phyloP scores from a whole-genome alignment of 92 coral and sea anemone genomes.

The Zoanthus solanderi region DNA sequence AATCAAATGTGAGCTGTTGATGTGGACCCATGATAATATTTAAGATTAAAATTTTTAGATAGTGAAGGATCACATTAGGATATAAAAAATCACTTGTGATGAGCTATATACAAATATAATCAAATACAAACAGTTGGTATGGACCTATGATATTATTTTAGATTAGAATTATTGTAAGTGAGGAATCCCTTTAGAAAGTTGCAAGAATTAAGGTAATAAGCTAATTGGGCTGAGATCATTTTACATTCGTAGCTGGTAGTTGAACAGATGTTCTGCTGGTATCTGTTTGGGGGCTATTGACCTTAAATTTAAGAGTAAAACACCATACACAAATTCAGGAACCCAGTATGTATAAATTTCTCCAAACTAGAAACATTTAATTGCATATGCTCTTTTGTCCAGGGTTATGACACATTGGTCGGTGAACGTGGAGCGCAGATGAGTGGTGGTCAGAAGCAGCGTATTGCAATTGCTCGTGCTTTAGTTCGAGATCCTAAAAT shows the following conservation, averaged over 20 bases:
- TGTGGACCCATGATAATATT: too few species aligned
- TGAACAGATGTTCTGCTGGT: neutral
- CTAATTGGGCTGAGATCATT: neutral
- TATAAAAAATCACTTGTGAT: too few species aligned
- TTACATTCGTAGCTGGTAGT: neutral
- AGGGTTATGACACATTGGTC: conserved; percentile 66
- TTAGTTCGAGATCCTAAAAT: conserved; percentile 62
- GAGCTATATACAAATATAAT: too few species aligned
- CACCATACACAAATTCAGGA: neutral
- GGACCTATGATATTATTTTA: neutral
- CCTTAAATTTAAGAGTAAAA: neutral
- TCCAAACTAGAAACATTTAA: neutral
- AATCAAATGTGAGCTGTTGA: too few species aligned
- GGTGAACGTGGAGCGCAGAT: conserved; percentile 70
- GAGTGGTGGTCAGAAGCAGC: conserved; percentile 69
- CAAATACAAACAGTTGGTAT: too few species aligned
- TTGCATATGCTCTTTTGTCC: neutral
- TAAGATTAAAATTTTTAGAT: too few species aligned
- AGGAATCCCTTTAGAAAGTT: neutral
- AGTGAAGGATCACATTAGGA: too few species aligned
- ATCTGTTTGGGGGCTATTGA: neutral
- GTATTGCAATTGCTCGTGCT: conserved; percentile 67
- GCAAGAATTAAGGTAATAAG: neutral
- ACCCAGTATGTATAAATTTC: neutral
- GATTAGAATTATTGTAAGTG: neutral